Percentiles rank a stretch among this genome's conserved stretches.
Conservation (phyloP, 1,140 invertebrate genomes). For the Sitophilus oryzae region DNA sequence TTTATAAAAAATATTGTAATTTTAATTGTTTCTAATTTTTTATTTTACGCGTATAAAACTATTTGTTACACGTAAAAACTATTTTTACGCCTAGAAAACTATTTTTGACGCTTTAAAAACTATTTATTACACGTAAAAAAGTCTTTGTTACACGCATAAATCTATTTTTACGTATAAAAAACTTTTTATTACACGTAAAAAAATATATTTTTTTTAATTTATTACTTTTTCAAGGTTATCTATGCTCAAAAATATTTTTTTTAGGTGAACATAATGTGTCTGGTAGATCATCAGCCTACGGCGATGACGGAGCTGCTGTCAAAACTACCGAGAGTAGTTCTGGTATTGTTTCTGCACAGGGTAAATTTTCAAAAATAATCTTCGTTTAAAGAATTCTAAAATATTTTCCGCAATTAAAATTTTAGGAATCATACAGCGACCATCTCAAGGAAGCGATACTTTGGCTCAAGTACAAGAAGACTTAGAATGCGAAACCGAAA, state of each 20-base stretch:
- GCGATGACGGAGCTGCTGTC: conserved; percentile 44
- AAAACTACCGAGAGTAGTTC: conserved; percentile 15
- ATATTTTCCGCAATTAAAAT: background rate
- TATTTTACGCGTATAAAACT: too few species aligned
- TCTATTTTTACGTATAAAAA: too few species aligned
- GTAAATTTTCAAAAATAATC: conserved; percentile 6
- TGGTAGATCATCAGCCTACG: conserved; percentile 82
- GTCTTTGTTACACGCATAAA: too few species aligned
- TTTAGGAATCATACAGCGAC: conserved; percentile 9
- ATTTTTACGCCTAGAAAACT: too few species aligned
- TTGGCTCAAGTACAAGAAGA: conserved; percentile 26
- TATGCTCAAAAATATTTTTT: too few species aligned
- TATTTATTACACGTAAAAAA: too few species aligned
- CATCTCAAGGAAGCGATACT: conserved; percentile 19
- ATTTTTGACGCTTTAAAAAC: too few species aligned
- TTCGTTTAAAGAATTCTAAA: background rate
- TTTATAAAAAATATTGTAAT: too few species aligned
- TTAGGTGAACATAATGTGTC: conserved; percentile 69
- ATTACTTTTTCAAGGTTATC: background rate
- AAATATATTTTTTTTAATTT: too few species aligned
- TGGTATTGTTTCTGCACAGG: conserved; percentile 12
- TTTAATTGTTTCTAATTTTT: too few species aligned
- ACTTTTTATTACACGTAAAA: too few species aligned
- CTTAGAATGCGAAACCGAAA: conserved; percentile 48
- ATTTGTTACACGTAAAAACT: too few species aligned